Percentiles rank a stretch among this genome's conserved stretches.
Evolutionary conservation across 2,888 invertebrate genomes (phyloP).

Genomic region (Dolichopus griseipennis): DNA sequence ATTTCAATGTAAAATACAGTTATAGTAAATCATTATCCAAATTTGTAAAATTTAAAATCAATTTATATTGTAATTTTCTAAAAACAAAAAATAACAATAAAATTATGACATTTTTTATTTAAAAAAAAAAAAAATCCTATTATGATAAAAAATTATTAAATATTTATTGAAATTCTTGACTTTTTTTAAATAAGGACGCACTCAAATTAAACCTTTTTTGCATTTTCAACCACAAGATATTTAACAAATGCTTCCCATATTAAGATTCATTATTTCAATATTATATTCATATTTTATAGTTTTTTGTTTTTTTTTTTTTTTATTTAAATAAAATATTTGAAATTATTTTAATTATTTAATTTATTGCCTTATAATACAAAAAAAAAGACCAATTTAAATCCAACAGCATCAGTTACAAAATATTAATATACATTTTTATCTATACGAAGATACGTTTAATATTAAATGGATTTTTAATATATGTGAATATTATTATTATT

Average conservation of each 20-base stretch:
- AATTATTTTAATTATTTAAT: slow-evolving; percentile 2
- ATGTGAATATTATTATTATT: not conserved
- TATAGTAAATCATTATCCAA: too few species aligned
- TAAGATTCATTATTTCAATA: not conserved
- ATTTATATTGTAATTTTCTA: too few species aligned
- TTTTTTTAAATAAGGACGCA: not conserved
- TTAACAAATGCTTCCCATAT: not conserved
- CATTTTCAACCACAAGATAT: not conserved
- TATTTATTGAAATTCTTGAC: not conserved
- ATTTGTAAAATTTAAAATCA: too few species aligned
- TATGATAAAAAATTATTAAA: not conserved
- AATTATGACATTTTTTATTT: not conserved
- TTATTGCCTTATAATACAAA: not conserved
- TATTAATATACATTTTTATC: not conserved
- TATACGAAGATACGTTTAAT: not conserved
- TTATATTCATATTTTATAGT: not conserved
- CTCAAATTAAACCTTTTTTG: not conserved
- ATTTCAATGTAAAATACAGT: too few species aligned
- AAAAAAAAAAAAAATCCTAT: not conserved
- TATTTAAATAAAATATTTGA: not conserved
- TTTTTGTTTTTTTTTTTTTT: not conserved
- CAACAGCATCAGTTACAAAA: not conserved
- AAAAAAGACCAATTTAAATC: not conserved
- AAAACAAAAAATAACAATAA: too few species aligned
- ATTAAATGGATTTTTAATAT: too few species aligned